Evolutionary conservation across 1,140 invertebrate genomes (phyloP), one percentile per base, ranked within the genome.

Genomic region (Helicoverpa zea): DNA sequence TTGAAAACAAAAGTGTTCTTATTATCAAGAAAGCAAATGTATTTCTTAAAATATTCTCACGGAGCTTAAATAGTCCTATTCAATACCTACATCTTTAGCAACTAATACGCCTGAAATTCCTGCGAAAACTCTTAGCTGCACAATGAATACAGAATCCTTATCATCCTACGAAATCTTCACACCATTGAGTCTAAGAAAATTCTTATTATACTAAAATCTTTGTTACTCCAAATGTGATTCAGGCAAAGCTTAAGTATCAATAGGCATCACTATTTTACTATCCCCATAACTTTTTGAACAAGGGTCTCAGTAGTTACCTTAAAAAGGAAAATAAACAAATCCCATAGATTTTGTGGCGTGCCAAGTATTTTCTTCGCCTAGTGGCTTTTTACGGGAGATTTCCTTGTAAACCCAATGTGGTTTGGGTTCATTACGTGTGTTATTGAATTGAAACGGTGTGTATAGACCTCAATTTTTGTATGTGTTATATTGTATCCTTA

Each of bases 201-300:
- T 72, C 29, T 29, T 30, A 72, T 72, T 18, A 52, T 29, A 72
- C 49, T 52, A 29, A 52, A 52, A 52, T 29, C 68, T 51, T 47
- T 29, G 61, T 64, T 51, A 49, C 56, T 64, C 47, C 43, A 54
- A 74, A 77, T 77, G 23, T 49, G 9, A 35, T 59, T 23, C 59
- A 77, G 18, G 52, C 61, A 52, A 77, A 77, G 59, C 59, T 64
- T 51, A 74, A 82, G 81, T 82, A 75, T 82, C 76, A 75, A 81
- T 79, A 75, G 29, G 63, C 56, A 79, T 64, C 52, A 75, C 61
- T 79, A 76, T 81, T 80, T 79, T 84, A 83, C 16, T 79, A 54
- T 47, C 29, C 47, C 29, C 70, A 68, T 79, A 73, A 79, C 76
- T 74, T 75, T 12, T 16, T 16, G 73, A 79, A 82, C 81, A 82